Conservation (phyloP, 1,140 invertebrate species). For the Apis cerana region DNA sequence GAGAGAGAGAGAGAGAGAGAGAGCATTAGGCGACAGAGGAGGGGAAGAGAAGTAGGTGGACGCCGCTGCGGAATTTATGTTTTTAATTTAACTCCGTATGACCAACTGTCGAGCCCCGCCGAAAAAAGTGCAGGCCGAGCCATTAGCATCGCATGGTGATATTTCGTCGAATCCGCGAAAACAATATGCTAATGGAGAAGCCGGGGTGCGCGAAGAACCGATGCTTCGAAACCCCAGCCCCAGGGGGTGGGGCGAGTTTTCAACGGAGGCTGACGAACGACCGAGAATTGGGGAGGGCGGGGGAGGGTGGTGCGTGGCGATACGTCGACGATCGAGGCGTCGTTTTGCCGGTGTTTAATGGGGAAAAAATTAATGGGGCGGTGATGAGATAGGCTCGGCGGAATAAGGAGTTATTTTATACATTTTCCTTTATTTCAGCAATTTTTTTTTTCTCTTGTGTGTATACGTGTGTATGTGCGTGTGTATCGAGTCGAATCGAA, state of each 20-base stretch:
- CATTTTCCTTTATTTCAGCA: not conserved
- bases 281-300: not conserved
- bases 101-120: slow-evolving; percentile 75
- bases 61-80: slow-evolving; percentile 76
- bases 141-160: slow-evolving; percentile 78
- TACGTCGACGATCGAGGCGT: not conserved
- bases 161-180: slow-evolving; percentile 79
- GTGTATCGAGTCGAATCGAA: no score
- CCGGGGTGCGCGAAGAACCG: slow-evolving; percentile 59
- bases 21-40: not conserved
- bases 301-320: not conserved
- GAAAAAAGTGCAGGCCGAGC: slow-evolving; percentile 69
- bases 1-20: not conserved
- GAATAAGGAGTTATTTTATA: not conserved
- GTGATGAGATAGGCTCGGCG: not conserved
- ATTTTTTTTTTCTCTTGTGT: no score
- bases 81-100: slow-evolving; percentile 81
- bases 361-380: slow-evolving; percentile 10
- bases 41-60: slow-evolving; percentile 34
- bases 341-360: slow-evolving; percentile 5
- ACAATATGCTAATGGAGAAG: slow-evolving; percentile 80
- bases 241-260: not conserved
- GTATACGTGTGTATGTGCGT: no score
- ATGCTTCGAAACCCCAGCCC: slow-evolving; percentile 7
- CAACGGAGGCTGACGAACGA: slow-evolving; percentile 7